Evolutionary conservation across 1,140 invertebrate genomes (phyloP).

Genomic region (honey bee (Apis mellifera)): DNA sequence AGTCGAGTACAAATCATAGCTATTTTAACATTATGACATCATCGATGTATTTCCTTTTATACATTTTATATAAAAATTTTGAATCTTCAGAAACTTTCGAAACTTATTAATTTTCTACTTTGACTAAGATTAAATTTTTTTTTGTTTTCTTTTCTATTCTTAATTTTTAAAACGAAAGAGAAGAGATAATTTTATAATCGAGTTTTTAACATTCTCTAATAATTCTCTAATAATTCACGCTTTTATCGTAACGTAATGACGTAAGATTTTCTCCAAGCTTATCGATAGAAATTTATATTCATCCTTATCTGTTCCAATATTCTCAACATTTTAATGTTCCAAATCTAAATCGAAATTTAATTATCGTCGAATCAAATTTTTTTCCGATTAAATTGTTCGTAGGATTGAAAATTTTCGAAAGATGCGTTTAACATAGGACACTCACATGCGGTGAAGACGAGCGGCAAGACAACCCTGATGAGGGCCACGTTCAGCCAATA

Average conservation of each 20-base stretch:
- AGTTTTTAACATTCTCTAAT: not conserved
- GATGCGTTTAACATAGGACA: conserved; percentile 7
- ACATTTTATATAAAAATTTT: not conserved
- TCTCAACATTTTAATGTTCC: not conserved
- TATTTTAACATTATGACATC: conserved; percentile 42
- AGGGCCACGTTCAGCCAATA: conserved; percentile 78
- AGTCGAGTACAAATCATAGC: not conserved
- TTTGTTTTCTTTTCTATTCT: not conserved
- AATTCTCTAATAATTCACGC: not conserved
- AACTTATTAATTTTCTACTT: not conserved
- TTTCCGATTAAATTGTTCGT: too few species aligned
- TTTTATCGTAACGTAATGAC: not conserved
- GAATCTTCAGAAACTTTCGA: not conserved
- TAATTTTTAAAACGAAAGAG: not conserved
- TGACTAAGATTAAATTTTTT: fast-evolving
- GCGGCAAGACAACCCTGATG: conserved; percentile 75
- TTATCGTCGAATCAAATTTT: too few species aligned
- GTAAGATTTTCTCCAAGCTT: not conserved
- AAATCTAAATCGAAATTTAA: too few species aligned
- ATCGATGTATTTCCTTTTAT: not conserved
- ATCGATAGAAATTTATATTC: not conserved
- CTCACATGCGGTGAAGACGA: conserved; percentile 75
- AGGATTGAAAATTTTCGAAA: not conserved
- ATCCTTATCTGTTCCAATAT: not conserved
- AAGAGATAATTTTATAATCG: not conserved